Base-by-base conservation (phyloP, 2,888 invertebrate species). In the Lymantria monacha region DNA sequence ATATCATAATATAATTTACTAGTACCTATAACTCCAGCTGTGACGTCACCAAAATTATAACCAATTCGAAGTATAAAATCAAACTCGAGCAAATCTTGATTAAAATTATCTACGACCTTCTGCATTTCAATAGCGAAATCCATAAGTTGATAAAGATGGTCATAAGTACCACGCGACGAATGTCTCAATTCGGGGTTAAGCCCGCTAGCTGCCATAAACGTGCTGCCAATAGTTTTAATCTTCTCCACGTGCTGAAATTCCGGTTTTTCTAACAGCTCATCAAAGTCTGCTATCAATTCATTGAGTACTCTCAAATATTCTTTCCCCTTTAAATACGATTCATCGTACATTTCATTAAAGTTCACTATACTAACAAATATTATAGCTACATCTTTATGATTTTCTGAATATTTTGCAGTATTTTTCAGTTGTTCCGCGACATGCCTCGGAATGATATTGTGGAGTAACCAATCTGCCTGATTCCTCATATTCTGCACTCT, bases 301-400 rank as follows among this genome's bases (percentile, higher is more conserved):
- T 99, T 99, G 46, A 99, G 92, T 9, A 99, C 98, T 12, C 99
- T 92, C 61, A 99, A 87, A 81, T 97, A 99, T 85, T 99, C 99
- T 74, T 97, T 96, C 5, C 99, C 99, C 12, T 97, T 98, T 66
- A 97, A 93, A 85, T 97, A 99, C 45, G 97, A 97, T 80, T 99
- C 99, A 79, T 99, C 99, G 80, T 99, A 99, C 93, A 99, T 96
- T 85, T 99, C 98, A 74, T 97, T 97, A 81, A 99, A 99, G 83
- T 99, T 99, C 0, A 98, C 96, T 66, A 99, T 97, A 71, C 97
- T 97, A 8, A 98, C 99, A 79, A 99, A 99, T 71, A 99, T 96
- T 12, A 99, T 97, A 0, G 96, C 98, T 0, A 97, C 97, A 69
- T 96, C 94, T 78, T 95, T 96, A 82, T 98, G 97, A 79, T 98